phyloP scores from a whole-genome alignment of 1,140 invertebrate species.

The Philotrypesis tridentata region DNA sequence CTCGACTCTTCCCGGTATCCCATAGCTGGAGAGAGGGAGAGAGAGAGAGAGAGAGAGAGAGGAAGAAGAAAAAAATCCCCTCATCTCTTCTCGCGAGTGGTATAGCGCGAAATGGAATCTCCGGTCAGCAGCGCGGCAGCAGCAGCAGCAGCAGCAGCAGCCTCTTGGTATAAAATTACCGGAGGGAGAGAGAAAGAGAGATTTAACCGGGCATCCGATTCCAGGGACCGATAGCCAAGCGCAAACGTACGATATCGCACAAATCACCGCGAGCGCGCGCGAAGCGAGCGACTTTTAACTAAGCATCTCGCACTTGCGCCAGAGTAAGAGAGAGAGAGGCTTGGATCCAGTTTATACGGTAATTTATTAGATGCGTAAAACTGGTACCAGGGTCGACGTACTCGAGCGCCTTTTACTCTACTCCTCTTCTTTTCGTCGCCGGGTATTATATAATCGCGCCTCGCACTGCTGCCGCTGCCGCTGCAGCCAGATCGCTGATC shows the following conservation, averaged over 20 bases:
- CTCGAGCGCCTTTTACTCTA: slow-evolving; percentile 50
- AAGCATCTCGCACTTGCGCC: slow-evolving; percentile 18
- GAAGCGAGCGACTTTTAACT: slow-evolving; percentile 21
- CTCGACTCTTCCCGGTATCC: too few species aligned
- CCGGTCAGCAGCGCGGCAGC: slow-evolving; percentile 57
- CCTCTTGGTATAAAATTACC: slow-evolving; percentile 67
- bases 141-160: slow-evolving; percentile 61
- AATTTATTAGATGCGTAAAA: slow-evolving; percentile 69
- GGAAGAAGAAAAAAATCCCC: not conserved
- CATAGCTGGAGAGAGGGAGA: too few species aligned
- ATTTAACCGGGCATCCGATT: slow-evolving; percentile 64
- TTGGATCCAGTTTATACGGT: slow-evolving; percentile 67
- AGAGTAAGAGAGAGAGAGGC: slow-evolving; percentile 36
- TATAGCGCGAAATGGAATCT: slow-evolving; percentile 60
- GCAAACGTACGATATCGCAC: slow-evolving; percentile 66
- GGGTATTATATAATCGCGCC: slow-evolving; percentile 24
- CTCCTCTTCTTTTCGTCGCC: slow-evolving; percentile 51
- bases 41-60: too few species aligned
- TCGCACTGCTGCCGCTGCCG: not conserved
- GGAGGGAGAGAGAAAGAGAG: slow-evolving; percentile 44
- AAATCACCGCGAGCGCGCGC: slow-evolving; percentile 61
- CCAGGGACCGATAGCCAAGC: slow-evolving; percentile 61
- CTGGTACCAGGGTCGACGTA: slow-evolving; percentile 60
- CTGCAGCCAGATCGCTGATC: too few species aligned
- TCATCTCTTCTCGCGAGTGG: slow-evolving; percentile 15